A percentile compares a stretch with the other conserved stretches of the same genome.
Evolutionary conservation across 2,113 vertebrate species (phyloP).

Genomic region (Toxotes chatareus): DNA sequence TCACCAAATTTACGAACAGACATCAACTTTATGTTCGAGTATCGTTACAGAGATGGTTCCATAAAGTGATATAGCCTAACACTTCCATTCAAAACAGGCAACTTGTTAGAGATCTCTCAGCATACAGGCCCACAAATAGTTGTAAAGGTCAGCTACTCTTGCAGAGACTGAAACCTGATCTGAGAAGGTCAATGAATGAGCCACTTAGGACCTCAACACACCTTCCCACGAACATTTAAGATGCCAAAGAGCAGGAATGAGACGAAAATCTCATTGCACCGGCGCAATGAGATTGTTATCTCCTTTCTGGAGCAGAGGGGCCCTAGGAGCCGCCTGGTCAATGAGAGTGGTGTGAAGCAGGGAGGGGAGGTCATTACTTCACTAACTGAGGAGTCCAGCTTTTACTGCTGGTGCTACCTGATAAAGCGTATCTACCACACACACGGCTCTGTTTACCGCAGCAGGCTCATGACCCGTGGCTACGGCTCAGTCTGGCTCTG

Average conservation of each 20-base stretch:
- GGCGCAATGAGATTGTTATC: not conserved
- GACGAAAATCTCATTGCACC: not conserved
- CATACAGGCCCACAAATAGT: constrained; percentile 52
- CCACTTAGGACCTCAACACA: constrained; percentile 40
- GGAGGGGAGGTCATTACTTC: constrained; percentile 22
- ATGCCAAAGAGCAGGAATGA: constrained; percentile 5
- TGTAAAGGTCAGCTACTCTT: constrained; percentile 62
- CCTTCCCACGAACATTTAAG: constrained; percentile 14
- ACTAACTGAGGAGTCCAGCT: constrained; percentile 30
- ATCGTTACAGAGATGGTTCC: not conserved
- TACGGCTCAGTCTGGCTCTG: constrained; percentile 56
- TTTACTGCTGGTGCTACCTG: constrained; percentile 64
- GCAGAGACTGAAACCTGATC: constrained; percentile 70
- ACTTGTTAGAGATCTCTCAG: constrained; percentile 31
- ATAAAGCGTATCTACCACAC: constrained; percentile 81
- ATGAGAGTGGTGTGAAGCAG: constrained; percentile 1
- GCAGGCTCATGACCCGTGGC: constrained; percentile 58
- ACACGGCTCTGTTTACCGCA: constrained; percentile 73
- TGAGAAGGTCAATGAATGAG: constrained; percentile 50
- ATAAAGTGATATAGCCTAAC: not conserved
- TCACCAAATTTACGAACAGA: not conserved
- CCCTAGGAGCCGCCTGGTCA: not conserved
- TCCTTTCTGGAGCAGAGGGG: not conserved
- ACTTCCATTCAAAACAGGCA: constrained; percentile 29
- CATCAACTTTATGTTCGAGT: not conserved